phyloP scores from a whole-genome alignment of 2,888 invertebrate genomes.

The Idaea dimidiata region DNA sequence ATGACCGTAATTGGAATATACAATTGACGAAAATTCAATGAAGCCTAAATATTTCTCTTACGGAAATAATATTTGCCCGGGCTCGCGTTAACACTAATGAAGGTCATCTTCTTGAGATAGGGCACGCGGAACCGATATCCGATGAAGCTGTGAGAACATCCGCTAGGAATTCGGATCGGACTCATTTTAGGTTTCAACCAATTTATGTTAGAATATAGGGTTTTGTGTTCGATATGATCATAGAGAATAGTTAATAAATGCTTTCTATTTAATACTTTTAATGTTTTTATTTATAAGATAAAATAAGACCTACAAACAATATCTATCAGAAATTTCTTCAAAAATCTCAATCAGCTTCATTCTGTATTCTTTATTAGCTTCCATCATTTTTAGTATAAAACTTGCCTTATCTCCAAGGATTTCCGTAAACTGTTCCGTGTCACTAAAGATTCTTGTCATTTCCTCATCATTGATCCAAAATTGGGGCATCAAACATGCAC shows the following conservation, averaged over 20 bases:
- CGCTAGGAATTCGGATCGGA: conserved; percentile 49
- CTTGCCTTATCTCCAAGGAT: conserved; percentile 78
- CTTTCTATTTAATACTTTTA: neutral
- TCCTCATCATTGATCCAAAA: conserved; percentile 77
- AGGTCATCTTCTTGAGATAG: too few species aligned
- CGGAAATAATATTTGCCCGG: too few species aligned
- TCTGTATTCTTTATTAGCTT: conserved; percentile 69
- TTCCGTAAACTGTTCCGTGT: conserved; percentile 75
- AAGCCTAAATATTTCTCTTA: too few species aligned
- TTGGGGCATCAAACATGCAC: conserved; percentile 75
- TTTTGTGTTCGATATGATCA: neutral
- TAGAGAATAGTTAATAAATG: neutral
- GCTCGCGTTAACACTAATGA: too few species aligned
- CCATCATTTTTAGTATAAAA: conserved; percentile 80
- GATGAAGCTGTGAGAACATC: too few species aligned
- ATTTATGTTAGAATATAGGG: conserved; percentile 21
- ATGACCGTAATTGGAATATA: too few species aligned
- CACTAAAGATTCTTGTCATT: conserved; percentile 64
- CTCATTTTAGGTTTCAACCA: conserved; percentile 51
- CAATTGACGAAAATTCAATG: too few species aligned
- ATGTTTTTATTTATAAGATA: conserved; percentile 14
- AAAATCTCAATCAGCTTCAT: conserved; percentile 76
- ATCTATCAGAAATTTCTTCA: conserved; percentile 77
- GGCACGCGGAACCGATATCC: too few species aligned
- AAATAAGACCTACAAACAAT: conserved; percentile 37